Evolutionary conservation across 2,113 vertebrate genomes (phyloP).

Genomic region (Physeter macrocephalus): DNA sequence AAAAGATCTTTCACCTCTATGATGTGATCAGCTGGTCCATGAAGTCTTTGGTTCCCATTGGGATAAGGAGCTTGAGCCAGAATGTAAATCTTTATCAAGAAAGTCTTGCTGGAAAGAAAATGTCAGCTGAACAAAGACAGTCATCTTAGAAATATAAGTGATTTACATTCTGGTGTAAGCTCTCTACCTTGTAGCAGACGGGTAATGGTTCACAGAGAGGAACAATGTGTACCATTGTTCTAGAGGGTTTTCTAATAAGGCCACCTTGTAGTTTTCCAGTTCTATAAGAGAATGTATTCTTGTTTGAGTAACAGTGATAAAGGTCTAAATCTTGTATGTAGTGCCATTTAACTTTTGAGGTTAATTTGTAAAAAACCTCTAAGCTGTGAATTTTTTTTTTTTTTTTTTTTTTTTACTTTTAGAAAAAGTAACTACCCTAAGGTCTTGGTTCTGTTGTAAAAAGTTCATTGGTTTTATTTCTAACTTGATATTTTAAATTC

Average conservation of each 20-base stretch:
- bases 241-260: background rate
- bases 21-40: background rate
- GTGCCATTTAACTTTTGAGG: background rate
- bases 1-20: background rate
- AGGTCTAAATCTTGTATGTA: background rate
- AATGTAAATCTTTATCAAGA: background rate
- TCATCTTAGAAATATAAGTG: background rate
- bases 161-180: background rate
- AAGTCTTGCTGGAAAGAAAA: background rate
- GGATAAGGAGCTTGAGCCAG: background rate
- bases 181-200: background rate
- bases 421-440: background rate
- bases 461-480: background rate
- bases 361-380: background rate
- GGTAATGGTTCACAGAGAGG: background rate
- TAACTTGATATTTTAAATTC: background rate
- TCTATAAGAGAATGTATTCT: background rate
- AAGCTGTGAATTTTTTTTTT: background rate
- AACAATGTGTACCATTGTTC: background rate
- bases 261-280: background rate
- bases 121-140: background rate
- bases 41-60: background rate
- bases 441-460: background rate
- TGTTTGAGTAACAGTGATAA: background rate
- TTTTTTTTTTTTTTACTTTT: background rate